Base-by-base conservation (phyloP, 2,113 vertebrate genomes). In the Eulacestoma nigropectus region DNA sequence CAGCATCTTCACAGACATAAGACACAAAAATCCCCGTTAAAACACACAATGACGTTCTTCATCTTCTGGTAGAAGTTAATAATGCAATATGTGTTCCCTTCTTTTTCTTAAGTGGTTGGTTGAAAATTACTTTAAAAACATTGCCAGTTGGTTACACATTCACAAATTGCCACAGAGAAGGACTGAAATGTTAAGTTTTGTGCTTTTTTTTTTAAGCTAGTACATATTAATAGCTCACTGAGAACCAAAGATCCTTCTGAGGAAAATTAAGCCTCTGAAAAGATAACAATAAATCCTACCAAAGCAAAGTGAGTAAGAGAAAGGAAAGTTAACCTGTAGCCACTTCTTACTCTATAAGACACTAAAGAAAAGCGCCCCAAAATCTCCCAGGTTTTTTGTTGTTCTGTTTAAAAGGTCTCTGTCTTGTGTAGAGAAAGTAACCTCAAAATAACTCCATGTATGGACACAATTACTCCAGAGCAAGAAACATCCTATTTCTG, bases 391-490 rank as follows among this genome's bases (percentile, higher is more conserved):
- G 3, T 12, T 77, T 91, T 69, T 64, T 84, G 37, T 41, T 65
- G 39, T 44, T 74, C 7, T 11, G 10, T 37, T 92, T 81, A 59
- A 72, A 81, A 90, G 72, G 60, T 25, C 25, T 68, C 41, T 56
- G 16, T 21, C 27, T 91, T 57, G 11, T 16, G 23, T 35, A 37
- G 25, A 67, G 27, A 68, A 90, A 72, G 29, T 33, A 89, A 77
- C 32, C 41, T 93, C 26, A 25, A 89, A 91, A 53, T 91, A 94
- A 91, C 9, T 89, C 93, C 93, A 89, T 95, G 77, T 95, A 95
- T 46, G 89, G 94, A 79, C 46, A 76, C 2, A 1, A 44, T 41
- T 57, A 87, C 44, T 89, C 60, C 60, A 17, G 20, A 91, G 72
- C 64, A 91, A 78, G 49, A 85, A 94, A 93, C 53, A 92, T 26